Base-by-base conservation (phyloP, 2,797 vertebrate genomes). In the Trichosurus vulpecula region DNA sequence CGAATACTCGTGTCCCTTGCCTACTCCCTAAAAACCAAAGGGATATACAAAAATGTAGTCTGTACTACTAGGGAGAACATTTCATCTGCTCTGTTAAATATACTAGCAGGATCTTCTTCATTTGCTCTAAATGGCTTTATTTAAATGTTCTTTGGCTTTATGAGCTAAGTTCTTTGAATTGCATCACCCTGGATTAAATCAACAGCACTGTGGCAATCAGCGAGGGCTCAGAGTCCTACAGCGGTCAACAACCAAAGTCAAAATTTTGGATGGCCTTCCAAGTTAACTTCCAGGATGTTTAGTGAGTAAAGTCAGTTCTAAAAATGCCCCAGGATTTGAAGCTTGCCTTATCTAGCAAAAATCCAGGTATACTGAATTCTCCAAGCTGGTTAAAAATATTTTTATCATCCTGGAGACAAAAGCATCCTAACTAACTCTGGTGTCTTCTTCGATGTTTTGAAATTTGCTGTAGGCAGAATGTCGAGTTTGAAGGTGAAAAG, bases 111-210 rank as follows among this genome's bases (percentile, higher is more conserved):
- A 35, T 12, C 93, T 95, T 55, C 51, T 47, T 52, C 31, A 81
- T 92, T 94, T 96, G 30, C 92, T 56, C 55, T 56, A 56, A 56
- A 56, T 27, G 55, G 55, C 22, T 56, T 56, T 56, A 56, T 56
- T 56, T 56, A 8, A 56, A 56, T 56, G 55, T 56, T 56, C 58
- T 96, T 95, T 96, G 91, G 74, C 93, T 56, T 53, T 94, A 30
- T 95, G 92, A 97, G 95, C 95, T 93, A 95, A 95, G 55, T 27
- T 94, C 90, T 91, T 87, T 90, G 96, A 92, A 97, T 97, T 97
- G 94, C 90, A 93, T n/a, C 66, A 74, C 41, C 35, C 74, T 87
- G n/a, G 87, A 52, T 96, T 95, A 93, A 97, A 98, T 98, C 97
- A 92, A 94, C 96, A 91, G 35, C 16, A 54, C 51, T 52, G 90